These are phyloP conservation scores for Smutsia gigantea DNA, from an alignment of 2,797 vertebrate species.

Conservation along the genomic window DNA sequence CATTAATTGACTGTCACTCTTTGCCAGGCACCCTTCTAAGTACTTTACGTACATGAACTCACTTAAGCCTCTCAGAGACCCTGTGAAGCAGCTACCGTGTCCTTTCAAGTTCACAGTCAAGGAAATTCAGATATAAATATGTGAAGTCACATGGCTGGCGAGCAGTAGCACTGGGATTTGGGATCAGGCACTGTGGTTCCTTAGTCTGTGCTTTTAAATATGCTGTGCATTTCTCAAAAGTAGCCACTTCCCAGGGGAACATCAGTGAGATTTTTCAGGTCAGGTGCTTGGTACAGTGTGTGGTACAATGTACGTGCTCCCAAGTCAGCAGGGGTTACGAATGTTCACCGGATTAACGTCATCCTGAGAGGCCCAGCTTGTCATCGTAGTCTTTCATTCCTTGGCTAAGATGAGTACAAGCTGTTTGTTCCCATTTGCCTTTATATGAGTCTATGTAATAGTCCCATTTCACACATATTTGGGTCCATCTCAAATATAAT, in stretches of 20 bases:
- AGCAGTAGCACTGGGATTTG: not conserved
- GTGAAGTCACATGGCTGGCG: not conserved
- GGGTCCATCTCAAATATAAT: not conserved
- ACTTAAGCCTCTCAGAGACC: not conserved
- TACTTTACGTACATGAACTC: not conserved
- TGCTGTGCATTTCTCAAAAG: not conserved
- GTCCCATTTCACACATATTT: not conserved
- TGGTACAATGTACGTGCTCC: fast-evolving
- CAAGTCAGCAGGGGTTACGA: not conserved
- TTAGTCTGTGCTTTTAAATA: not conserved
- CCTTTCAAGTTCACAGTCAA: not conserved
- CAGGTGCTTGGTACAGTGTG: not conserved
- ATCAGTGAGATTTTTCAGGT: fast-evolving
- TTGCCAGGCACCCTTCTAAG: not conserved
- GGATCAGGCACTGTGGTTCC: not conserved
- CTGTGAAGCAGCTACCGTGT: not conserved
- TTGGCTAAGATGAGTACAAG: not conserved
- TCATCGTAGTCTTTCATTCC: not conserved
- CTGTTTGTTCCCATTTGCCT: not conserved
- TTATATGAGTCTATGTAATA: not conserved
- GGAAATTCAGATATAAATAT: not conserved
- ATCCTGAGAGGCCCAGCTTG: not conserved
- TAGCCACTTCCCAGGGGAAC: not conserved
- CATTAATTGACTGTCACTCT: not conserved
- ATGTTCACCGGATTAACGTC: not conserved